Evolutionary conservation across 2,113 vertebrate species (phyloP).

Genomic region (Lepisosteus oculatus): DNA sequence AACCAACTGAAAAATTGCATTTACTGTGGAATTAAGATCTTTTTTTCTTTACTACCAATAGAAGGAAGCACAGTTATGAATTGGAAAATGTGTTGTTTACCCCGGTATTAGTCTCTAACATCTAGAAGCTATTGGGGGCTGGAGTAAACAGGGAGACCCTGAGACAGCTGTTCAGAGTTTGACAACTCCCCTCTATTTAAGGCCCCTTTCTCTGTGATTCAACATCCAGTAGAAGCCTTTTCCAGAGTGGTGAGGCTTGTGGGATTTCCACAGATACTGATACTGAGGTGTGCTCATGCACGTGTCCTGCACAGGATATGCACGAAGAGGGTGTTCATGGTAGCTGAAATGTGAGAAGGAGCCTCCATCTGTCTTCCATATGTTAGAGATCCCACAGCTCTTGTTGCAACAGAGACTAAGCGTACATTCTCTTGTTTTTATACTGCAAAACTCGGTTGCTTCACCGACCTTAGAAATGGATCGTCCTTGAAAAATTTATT

Average conservation of each 20-base stretch:
- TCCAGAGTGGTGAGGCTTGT: background rate
- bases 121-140: background rate
- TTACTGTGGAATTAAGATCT: slow-evolving; percentile 77
- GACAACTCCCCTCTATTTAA: background rate
- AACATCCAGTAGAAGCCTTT: background rate
- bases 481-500: slow-evolving; percentile 50
- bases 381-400: slow-evolving; percentile 60
- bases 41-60: slow-evolving; percentile 52
- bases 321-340: background rate
- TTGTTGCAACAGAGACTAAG: slow-evolving; percentile 56
- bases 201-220: background rate
- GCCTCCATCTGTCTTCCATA: slow-evolving; percentile 52
- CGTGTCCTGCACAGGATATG: too few species aligned
- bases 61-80: slow-evolving; percentile 16
- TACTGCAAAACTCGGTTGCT: too few species aligned
- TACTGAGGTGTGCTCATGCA: background rate
- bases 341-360: slow-evolving; percentile 24
- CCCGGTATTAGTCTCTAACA: slow-evolving; percentile 1
- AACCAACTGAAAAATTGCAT: slow-evolving; percentile 72
- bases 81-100: slow-evolving; percentile 15
- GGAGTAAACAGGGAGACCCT: background rate
- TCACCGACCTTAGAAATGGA: too few species aligned
- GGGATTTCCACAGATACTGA: background rate
- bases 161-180: background rate
- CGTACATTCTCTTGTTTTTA: slow-evolving; percentile 30